Evolutionary conservation across 2,797 vertebrate genomes (phyloP).

Genomic region (Peromyscus aztecus): DNA sequence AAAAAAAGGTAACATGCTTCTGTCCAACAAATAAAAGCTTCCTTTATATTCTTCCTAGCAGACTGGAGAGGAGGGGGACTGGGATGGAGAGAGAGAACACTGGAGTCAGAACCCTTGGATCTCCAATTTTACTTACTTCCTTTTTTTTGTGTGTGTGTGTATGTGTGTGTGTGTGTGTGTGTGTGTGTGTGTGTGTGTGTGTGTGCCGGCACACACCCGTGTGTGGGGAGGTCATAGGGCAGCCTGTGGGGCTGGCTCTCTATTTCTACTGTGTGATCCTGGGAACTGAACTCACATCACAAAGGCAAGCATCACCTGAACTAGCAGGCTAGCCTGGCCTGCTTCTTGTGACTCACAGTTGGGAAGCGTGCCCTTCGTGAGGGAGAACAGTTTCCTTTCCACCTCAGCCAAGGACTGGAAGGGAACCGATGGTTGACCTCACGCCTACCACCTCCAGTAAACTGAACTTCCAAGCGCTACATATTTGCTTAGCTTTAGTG

Average conservation of each 20-base stretch:
- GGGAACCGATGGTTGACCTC: not conserved
- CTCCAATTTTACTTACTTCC: not conserved
- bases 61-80: not conserved
- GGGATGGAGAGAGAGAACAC: not conserved
- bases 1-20: not conserved
- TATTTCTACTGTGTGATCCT: not conserved
- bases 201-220: too few relatives aligned
- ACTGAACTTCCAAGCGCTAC: not conserved
- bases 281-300: not conserved
- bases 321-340: not conserved
- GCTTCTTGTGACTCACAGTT: not conserved
- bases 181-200: too few relatives aligned
- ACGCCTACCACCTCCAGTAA: not conserved
- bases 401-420: not conserved
- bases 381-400: not conserved
- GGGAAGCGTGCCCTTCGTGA: not conserved
- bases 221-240: too few relatives aligned
- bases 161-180: too few relatives aligned
- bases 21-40: not conserved
- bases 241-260: not conserved
- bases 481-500: not conserved
- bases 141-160: too few relatives aligned
- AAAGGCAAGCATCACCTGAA: not conserved
- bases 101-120: not conserved
- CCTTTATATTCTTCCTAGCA: constrained; percentile 12